Evolutionary conservation across 2,113 vertebrate genomes (phyloP).

Genomic region (Gorsachius goisagi): DNA sequence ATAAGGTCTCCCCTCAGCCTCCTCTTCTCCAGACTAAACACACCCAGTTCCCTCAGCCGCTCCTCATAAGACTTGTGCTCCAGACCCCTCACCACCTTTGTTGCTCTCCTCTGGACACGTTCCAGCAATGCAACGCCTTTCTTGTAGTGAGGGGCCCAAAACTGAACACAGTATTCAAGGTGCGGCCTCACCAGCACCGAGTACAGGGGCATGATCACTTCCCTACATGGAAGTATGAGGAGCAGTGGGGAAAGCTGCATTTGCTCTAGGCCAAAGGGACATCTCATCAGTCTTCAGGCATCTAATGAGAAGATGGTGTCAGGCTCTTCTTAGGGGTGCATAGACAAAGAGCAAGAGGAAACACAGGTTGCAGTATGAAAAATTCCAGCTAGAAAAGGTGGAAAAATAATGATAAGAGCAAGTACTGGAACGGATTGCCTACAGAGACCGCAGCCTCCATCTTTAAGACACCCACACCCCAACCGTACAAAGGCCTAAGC

Average conservation of each 20-base stretch:
- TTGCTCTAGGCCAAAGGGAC: neutral
- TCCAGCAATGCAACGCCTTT: no score
- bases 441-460: neutral
- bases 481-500: neutral
- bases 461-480: neutral
- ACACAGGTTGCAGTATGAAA: neutral
- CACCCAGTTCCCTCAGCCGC: no score
- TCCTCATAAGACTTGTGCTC: no score
- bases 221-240: neutral
- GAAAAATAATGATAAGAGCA: neutral
- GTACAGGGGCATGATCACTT: no score
- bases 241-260: neutral
- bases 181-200: no score
- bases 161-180: no score
- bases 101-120: no score
- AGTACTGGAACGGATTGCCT: neutral
- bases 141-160: no score
- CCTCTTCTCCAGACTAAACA: no score
- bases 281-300: neutral
- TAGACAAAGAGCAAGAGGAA: neutral
- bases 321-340: neutral
- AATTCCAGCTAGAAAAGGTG: neutral
- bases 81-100: no score
- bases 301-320: neutral
- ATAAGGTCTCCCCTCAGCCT: no score